Conservation (phyloP, 2,113 vertebrate genomes). For the Hemiprocne comata region DNA sequence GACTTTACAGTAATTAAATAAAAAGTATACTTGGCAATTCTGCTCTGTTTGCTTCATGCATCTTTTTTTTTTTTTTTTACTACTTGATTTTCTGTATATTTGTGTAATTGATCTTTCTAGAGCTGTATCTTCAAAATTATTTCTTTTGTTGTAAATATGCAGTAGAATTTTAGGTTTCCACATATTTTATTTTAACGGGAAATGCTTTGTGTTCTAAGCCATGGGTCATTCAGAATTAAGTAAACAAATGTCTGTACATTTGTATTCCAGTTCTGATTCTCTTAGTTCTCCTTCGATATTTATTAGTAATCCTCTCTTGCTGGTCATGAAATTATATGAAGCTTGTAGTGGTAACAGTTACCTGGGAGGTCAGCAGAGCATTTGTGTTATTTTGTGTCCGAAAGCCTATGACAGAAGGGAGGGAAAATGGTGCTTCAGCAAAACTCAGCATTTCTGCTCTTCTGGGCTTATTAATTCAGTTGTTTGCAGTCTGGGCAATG, state of each 20-base stretch:
- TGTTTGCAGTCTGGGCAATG: conserved; percentile 72
- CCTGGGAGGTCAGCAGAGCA: conserved; percentile 26
- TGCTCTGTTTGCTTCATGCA: conserved; percentile 56
- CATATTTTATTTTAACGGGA: conserved; percentile 66
- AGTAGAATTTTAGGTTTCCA: conserved; percentile 59
- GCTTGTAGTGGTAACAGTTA: conserved; percentile 39
- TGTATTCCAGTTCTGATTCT: conserved; percentile 57
- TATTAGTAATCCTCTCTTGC: conserved; percentile 60
- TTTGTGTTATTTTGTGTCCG: conserved; percentile 48
- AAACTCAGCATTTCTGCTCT: conserved; percentile 69
- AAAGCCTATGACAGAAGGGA: conserved; percentile 31
- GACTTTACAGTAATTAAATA: conserved; percentile 11
- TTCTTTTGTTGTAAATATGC: conserved; percentile 72
- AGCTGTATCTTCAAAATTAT: conserved; percentile 59
- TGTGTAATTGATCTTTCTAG: conserved; percentile 69
- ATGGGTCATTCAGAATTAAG: conserved; percentile 65
- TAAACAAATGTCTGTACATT: conserved; percentile 61
- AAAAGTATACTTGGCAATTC: conserved; percentile 38
- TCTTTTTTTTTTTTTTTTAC: neutral
- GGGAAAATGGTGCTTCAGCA: conserved; percentile 78
- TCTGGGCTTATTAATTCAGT: conserved; percentile 63
- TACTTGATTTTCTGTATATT: conserved; percentile 62
- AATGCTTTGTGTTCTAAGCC: conserved; percentile 68
- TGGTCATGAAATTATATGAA: conserved; percentile 23
- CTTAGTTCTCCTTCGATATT: conserved; percentile 63